Base-by-base conservation (phyloP, 2,797 vertebrate genomes). In the Pteropus rufus region DNA sequence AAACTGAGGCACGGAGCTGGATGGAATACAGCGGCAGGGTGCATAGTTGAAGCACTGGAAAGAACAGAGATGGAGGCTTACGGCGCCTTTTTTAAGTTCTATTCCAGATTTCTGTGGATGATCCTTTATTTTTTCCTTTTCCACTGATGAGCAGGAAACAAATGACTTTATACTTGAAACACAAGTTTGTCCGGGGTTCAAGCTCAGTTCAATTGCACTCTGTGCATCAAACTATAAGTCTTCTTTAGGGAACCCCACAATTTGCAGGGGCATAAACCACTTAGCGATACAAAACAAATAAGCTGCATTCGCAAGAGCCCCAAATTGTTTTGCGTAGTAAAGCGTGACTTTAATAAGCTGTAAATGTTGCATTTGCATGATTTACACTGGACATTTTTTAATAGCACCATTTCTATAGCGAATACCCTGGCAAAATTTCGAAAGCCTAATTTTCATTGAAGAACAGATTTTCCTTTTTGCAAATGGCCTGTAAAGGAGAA, bases 401-500 rank as follows among this genome's bases (percentile, higher is more conserved):
- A 70, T n/a, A 92, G 80, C 14, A 31, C 79, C 23, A 19, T 70
- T 58, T 83, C 85, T 58, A 95, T 8, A 79, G 86, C 93, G 93
- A 83, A 94, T 14, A 29, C 86, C 39, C 83, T 73, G 69, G 93
- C 91, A 96, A 96, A 98, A 97, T 85, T 36, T 36, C 89, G 94
- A 89, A 94, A 95, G 56, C n/a, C 85, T 79, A 69, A 76, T 76
- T 93, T 98, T 94, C 73, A 18, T 4, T 73, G 23, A 18, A 96
- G 94, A 98, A 98, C 96, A 41, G 49, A 46, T 76, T 95, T 97
- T 97, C 92, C 94, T 87, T 98, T 77, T 95, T 96, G 93, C 65
- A 96, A 96, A 97, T 97, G 97, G 94, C 87, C 93, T 98, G 97
- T 95, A 96, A 97, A 97, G 95, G 87, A 98, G 94, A 97, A 98